A percentile compares a stretch with the other conserved stretches of the same genome.
Conservation (phyloP, 2,113 vertebrate species). For the Apteryx mantelli region DNA sequence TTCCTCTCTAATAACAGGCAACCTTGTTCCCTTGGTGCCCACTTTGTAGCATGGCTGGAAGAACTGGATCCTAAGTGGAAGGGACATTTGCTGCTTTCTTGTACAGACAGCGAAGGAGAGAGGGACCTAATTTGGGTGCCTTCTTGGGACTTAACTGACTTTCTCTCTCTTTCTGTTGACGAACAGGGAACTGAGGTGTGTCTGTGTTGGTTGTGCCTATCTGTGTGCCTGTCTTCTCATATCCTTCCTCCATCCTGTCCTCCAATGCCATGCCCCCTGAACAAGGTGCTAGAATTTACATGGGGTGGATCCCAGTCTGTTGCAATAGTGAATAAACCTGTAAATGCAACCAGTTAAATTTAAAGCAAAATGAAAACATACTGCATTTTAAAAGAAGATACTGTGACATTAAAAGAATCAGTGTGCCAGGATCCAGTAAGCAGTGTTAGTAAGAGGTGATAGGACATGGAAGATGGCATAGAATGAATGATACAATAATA, state of each 20-base stretch:
- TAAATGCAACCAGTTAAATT: not conserved
- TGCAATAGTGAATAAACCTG: not conserved
- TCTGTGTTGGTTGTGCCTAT: not conserved
- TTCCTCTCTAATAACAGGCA: not conserved
- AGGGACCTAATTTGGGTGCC: not conserved
- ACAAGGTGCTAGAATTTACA: not conserved
- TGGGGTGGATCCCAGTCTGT: not conserved
- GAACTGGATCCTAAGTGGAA: not conserved
- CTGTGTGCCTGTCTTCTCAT: not conserved
- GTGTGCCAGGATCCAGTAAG: slow-evolving; percentile 6
- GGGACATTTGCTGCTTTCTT: not conserved
- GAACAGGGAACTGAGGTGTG: not conserved
- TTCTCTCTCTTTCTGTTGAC: not conserved
- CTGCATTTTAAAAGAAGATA: not conserved
- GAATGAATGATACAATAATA: slow-evolving; percentile 45
- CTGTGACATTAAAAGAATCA: slow-evolving; percentile 21
- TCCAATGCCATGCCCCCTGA: not conserved
- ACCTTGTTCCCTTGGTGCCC: not conserved
- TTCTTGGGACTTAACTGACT: not conserved
- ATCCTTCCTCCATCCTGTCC: not conserved
- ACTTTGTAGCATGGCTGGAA: not conserved
- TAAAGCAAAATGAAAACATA: not conserved
- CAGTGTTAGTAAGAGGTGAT: slow-evolving; percentile 39
- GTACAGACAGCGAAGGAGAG: not conserved
- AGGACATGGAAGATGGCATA: slow-evolving; percentile 22